A percentile compares a stretch with the other conserved stretches of the same genome.
These are phyloP conservation scores for Alviniconcha marisindica DNA, from an alignment of 1,140 invertebrate species.

Conservation along the genomic window DNA sequence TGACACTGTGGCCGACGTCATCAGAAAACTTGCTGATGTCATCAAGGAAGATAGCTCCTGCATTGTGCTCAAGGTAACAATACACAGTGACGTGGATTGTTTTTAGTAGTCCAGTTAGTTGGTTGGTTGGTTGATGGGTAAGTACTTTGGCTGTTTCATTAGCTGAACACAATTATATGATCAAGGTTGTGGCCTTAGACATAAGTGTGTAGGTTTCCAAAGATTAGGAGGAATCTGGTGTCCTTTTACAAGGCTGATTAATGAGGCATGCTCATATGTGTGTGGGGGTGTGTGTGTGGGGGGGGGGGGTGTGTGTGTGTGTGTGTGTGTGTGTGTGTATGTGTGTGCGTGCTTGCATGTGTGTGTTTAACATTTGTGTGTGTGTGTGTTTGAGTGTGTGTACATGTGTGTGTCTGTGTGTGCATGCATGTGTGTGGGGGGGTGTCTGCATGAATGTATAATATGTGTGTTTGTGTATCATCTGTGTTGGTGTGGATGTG, in stretches of 20 bases:
- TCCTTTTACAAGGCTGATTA: too few species aligned
- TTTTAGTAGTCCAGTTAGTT: too few species aligned
- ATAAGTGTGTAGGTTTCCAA: too few species aligned
- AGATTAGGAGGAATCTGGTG: not conserved
- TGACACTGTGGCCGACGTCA: conserved; percentile 6
- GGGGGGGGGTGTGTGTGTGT: not conserved
- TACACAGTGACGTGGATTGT: too few species aligned
- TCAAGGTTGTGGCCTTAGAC: too few species aligned
- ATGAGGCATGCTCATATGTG: too few species aligned
- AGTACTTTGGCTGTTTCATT: not conserved
- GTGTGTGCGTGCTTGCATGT: not conserved
- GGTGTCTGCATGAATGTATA: not conserved
- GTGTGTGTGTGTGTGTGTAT: not conserved
- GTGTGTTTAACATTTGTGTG: not conserved
- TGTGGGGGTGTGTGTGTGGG: not conserved
- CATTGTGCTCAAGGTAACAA: not conserved
- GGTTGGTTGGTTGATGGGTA: too few species aligned
- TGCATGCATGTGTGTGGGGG: not conserved
- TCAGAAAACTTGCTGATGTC: conserved; percentile 16
- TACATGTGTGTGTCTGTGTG: not conserved
- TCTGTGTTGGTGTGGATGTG: not conserved
- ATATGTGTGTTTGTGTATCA: not conserved
- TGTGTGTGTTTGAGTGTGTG: not conserved
- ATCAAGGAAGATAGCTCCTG: conserved; percentile 3
- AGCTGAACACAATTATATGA: too few species aligned